Conservation (phyloP, 1,140 invertebrate genomes). For the Tetragonula clypearis region DNA sequence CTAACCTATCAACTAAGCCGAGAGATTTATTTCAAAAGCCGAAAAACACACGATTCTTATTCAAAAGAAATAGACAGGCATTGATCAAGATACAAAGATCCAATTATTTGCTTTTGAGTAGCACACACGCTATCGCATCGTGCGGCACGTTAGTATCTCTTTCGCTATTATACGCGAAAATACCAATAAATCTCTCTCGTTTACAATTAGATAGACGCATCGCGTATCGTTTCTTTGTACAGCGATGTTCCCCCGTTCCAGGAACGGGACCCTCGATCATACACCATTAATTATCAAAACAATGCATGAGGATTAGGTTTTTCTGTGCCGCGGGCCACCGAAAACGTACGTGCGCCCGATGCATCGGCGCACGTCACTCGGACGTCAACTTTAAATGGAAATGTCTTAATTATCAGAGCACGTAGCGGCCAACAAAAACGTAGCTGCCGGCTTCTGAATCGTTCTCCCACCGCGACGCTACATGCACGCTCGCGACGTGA, state of each 20-base stretch:
- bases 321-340: slow-evolving; percentile 49
- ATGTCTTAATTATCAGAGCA: slow-evolving; percentile 78
- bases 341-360: slow-evolving; percentile 61
- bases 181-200: slow-evolving; percentile 61
- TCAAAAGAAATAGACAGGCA: background rate
- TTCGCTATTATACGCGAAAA: slow-evolving; percentile 35
- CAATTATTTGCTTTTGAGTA: slow-evolving; percentile 32
- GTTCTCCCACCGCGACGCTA: slow-evolving; percentile 1
- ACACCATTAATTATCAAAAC: slow-evolving; percentile 69
- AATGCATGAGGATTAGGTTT: slow-evolving; percentile 72
- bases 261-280: slow-evolving; percentile 58
- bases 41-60: background rate
- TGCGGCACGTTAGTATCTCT: background rate
- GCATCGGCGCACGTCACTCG: slow-evolving; percentile 62
- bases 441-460: slow-evolving; percentile 12
- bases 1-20: background rate
- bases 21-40: background rate
- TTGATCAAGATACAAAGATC: background rate
- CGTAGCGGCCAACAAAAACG: slow-evolving; percentile 66
- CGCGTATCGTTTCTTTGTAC: slow-evolving; percentile 28
- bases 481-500: too few species aligned
- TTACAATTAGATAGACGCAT: slow-evolving; percentile 24
- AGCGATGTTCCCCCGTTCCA: slow-evolving; percentile 16
- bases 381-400: slow-evolving; percentile 77
- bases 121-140: background rate